Evolutionary conservation across 1,140 invertebrate species (phyloP), one percentile per base, ranked within the genome.

Genomic region (Cyrtorhinus lividipennis): DNA sequence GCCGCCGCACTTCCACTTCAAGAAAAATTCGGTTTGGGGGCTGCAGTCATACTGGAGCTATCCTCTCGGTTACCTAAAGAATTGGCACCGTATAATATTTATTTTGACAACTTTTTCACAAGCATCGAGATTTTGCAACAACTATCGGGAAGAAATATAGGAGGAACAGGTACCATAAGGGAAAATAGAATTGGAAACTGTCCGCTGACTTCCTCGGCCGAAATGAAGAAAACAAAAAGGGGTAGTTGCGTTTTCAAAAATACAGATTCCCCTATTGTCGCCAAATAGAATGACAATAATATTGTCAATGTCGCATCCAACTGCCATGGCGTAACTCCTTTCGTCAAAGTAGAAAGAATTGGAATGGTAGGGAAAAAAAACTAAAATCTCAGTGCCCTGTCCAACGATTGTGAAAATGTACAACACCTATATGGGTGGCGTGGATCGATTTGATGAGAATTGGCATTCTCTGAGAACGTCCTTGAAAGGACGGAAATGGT

Each of bases 31-130:
- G 61, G 26, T 0, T 44, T 62, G 2, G 56, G 63, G 15, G 63
- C 20, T 12, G 18, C 56, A 18, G 56, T 64, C 12, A 30, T 66
- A 1, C 15, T 64, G 3, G 59, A 45, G 22, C 45, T 63, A 22
- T 24, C 30, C n/a, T 60, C 27, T 8, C 3, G 62, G 30, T 56
- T 64, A 18, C 57, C 61, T 25, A 20, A 56, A 56, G 53, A 56
- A 24, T 25, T 23, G 23, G 59, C 18, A 45, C 59, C 62, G 10
- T 24, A 62, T 23, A 62, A 62, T 24, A 10, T 65, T 2, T 57
- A 58, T 3, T 24, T 66, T 24, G 62, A 66, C 15, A 59, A 44
- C 10, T 30, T 63, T 22, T 66, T 66, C 20, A 60, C 44, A 8
- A 15, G 53, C 24, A 2, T 58, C 12, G 24, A 58, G 26, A 22